These are phyloP conservation scores for Eulemur macaco DNA, from an alignment of 2,113 vertebrate genomes.

Conservation along the genomic window DNA sequence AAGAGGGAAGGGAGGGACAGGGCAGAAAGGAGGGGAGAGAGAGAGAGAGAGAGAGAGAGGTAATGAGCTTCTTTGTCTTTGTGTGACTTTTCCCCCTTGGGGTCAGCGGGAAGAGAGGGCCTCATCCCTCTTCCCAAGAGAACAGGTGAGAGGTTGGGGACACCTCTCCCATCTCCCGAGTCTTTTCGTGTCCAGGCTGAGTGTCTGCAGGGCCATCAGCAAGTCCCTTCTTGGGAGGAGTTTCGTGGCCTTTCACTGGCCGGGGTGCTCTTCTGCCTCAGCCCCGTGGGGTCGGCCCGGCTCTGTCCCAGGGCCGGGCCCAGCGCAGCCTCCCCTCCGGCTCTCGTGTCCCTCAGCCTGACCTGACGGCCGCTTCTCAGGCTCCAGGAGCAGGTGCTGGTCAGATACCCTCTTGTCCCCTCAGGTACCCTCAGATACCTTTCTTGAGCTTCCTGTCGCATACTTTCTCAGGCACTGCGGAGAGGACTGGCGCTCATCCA, in stretches of 20 bases:
- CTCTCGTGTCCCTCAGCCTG: neutral
- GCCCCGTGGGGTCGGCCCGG: neutral
- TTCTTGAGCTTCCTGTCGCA: neutral
- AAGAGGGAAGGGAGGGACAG: too few relatives aligned
- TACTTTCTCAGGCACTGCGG: neutral
- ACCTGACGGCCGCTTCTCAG: neutral
- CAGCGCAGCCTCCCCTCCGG: neutral
- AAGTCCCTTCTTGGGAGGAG: neutral
- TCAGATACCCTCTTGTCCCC: neutral
- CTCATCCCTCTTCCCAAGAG: neutral
- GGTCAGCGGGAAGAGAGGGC: neutral
- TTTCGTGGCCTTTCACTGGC: neutral
- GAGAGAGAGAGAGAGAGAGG: too few relatives aligned
- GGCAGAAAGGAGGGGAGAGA: rapidly evolving
- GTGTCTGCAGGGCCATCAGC: neutral
- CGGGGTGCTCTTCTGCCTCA: neutral
- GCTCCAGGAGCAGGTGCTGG: neutral
- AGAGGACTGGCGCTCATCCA: neutral
- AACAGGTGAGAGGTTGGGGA: neutral
- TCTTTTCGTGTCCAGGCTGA: neutral
- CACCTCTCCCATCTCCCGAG: neutral
- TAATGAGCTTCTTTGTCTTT: neutral
- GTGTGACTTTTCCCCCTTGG: neutral
- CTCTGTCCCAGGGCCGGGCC: neutral
- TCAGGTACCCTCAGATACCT: too few relatives aligned